phyloP scores from a whole-genome alignment of 2,797 vertebrate species.

The Odontamblyopus lacepedii region DNA sequence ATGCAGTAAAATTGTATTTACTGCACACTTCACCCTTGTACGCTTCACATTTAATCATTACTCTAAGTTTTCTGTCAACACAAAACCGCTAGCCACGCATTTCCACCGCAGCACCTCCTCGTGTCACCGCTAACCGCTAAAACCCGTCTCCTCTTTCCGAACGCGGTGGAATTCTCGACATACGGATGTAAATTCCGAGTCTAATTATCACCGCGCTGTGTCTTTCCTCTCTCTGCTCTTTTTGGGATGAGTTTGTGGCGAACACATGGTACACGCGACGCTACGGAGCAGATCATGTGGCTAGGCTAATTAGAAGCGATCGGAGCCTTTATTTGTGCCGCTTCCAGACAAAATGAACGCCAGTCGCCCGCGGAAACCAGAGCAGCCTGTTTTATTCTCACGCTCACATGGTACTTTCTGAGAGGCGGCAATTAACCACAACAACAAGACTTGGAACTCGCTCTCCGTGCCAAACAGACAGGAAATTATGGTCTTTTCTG shows the following conservation, averaged over 20 bases:
- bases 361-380: conserved; percentile 66
- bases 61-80: background rate
- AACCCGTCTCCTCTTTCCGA: background rate
- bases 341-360: conserved; percentile 66
- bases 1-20: too few species aligned
- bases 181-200: background rate
- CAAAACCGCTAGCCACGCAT: background rate
- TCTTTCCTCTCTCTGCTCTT: conserved; percentile 28
- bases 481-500: background rate
- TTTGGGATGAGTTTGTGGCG: conserved; percentile 61
- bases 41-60: too few species aligned
- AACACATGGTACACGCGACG: conserved; percentile 56
- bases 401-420: conserved; percentile 37
- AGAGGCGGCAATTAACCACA: conserved; percentile 66
- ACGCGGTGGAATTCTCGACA: background rate
- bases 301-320: conserved; percentile 73
- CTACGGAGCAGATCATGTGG: conserved; percentile 50
- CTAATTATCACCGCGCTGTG: conserved; percentile 49
- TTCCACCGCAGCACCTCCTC: background rate
- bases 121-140: background rate
- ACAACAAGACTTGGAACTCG: conserved; percentile 27
- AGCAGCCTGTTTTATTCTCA: conserved; percentile 42
- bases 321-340: conserved; percentile 66
- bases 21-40: too few species aligned
- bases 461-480: background rate